Percentiles rank a stretch among this genome's conserved stretches.
Conservation (phyloP, 1,140 invertebrate species). For the Dufourea novaeangliae region DNA sequence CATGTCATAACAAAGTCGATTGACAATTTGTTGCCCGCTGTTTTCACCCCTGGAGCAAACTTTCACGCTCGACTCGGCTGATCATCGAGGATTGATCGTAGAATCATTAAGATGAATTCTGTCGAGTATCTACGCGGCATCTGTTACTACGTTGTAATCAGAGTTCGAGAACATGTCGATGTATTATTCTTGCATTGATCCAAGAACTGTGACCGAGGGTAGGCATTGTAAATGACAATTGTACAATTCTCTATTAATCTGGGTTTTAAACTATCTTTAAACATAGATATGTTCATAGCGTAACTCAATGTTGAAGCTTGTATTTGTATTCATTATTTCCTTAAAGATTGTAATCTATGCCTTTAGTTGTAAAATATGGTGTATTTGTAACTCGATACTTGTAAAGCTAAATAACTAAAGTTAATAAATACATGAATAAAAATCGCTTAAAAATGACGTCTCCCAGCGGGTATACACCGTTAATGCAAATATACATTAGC, state of each 20-base stretch:
- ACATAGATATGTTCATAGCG: too few relatives aligned
- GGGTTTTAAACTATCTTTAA: too few relatives aligned
- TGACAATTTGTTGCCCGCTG: constrained; percentile 20
- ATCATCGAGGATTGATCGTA: neutral
- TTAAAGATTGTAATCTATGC: too few relatives aligned
- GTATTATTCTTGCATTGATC: neutral
- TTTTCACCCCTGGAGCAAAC: neutral
- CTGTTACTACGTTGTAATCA: neutral
- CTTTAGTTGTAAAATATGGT: too few relatives aligned
- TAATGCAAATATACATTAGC: constrained; percentile 19
- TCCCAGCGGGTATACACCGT: neutral
- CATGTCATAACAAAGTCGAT: constrained; percentile 15
- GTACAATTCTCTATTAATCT: too few relatives aligned
- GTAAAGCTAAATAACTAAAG: too few relatives aligned
- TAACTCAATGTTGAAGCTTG: too few relatives aligned
- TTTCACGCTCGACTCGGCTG: neutral
- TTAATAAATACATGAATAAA: too few relatives aligned
- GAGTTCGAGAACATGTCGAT: neutral
- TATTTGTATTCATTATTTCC: too few relatives aligned
- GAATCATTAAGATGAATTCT: neutral
- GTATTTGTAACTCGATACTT: too few relatives aligned
- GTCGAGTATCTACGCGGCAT: neutral
- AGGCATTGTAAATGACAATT: too few relatives aligned
- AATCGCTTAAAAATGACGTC: too few relatives aligned
- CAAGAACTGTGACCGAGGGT: neutral